phyloP scores from a whole-genome alignment of 2,888 invertebrate species.

The Argyra leucocephala region DNA sequence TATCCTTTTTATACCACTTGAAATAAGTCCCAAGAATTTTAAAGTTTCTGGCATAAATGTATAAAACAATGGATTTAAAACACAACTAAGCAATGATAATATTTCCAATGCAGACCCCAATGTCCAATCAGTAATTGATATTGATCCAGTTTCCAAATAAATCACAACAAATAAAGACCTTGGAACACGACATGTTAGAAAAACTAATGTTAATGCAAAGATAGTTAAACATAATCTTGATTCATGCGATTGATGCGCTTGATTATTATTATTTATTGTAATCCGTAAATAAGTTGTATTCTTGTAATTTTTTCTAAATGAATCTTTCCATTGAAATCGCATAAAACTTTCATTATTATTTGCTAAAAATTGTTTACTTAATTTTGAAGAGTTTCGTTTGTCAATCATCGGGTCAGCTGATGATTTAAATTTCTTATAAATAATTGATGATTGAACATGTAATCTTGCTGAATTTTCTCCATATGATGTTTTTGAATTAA shows the following conservation, averaged over 20 bases:
- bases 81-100: constrained; percentile 47
- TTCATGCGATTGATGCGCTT: constrained; percentile 43
- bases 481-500: no score
- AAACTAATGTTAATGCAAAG: constrained; percentile 47
- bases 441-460: not conserved
- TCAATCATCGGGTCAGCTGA: not conserved
- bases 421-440: not conserved
- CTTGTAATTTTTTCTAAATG: not conserved
- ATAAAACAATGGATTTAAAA: constrained; percentile 52
- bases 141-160: constrained; percentile 38
- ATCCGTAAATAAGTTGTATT: not conserved
- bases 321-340: not conserved
- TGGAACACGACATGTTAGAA: constrained; percentile 48
- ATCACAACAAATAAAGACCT: constrained; percentile 47
- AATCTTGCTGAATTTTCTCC: no score
- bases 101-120: constrained; percentile 46
- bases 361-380: not conserved
- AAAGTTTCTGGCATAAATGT: constrained; percentile 49
- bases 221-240: constrained; percentile 50
- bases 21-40: not conserved
- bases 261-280: not conserved
- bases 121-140: constrained; percentile 41
- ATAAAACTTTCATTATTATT: not conserved
- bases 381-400: no score
- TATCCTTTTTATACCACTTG: not conserved